Conservation (phyloP, 2,113 vertebrate genomes). For the Amazona vittata region DNA sequence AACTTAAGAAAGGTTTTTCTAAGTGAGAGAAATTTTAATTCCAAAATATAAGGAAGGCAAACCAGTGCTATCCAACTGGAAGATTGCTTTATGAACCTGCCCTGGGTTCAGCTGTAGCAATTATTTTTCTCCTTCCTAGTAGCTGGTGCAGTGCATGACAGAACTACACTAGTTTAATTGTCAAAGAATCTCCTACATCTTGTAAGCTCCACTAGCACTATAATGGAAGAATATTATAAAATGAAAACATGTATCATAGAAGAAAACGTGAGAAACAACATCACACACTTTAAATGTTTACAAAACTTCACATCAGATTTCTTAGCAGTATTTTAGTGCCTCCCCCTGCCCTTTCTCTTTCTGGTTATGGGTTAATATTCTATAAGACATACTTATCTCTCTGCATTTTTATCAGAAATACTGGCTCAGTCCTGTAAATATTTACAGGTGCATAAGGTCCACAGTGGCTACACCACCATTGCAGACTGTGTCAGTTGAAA, state of each 20-base stretch:
- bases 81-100: not conserved
- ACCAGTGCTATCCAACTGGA: not conserved
- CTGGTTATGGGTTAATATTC: not conserved
- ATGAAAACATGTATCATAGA: not conserved
- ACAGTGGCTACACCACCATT: not conserved
- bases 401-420: not conserved
- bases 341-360: not conserved
- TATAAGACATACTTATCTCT: not conserved
- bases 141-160: not conserved
- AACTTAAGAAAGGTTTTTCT: not conserved
- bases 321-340: not conserved
- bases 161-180: not conserved
- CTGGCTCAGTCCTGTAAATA: not conserved
- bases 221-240: not conserved
- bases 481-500: not conserved
- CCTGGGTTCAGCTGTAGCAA: not conserved
- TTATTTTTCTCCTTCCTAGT: not conserved
- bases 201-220: not conserved
- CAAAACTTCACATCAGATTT: not conserved
- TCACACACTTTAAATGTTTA: not conserved
- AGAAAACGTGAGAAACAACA: not conserved
- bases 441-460: not conserved
- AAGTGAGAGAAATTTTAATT: not conserved
- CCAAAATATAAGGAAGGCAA: not conserved
- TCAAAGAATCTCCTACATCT: not conserved